These are phyloP conservation scores for Vimba vimba DNA, from an alignment of 2,113 vertebrate species.

Conservation along the genomic window DNA sequence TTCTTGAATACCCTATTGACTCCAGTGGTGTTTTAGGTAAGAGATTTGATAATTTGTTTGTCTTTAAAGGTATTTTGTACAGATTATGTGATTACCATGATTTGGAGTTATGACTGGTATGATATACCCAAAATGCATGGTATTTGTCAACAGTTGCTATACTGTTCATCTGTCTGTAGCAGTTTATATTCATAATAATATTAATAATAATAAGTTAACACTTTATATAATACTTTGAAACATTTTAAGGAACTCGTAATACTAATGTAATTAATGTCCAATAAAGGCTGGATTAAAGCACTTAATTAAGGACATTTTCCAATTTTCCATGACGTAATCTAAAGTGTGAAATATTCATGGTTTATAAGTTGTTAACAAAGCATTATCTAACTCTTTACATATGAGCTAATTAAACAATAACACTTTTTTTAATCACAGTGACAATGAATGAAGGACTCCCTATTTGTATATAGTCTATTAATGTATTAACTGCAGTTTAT, in stretches of 20 bases:
- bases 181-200: too few relatives aligned
- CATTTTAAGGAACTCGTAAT: too few relatives aligned
- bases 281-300: too few relatives aligned
- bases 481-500: too few relatives aligned
- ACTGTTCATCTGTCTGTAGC: too few relatives aligned
- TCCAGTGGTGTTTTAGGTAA: slow-evolving; percentile 98
- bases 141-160: neutral
- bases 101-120: neutral
- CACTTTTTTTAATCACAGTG: too few relatives aligned
- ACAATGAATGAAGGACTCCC: too few relatives aligned
- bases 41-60: slow-evolving; percentile 49
- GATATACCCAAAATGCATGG: neutral
- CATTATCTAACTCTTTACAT: neutral
- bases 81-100: neutral
- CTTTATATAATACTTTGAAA: too few relatives aligned
- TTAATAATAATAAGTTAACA: too few relatives aligned
- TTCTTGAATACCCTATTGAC: slow-evolving; percentile 99
- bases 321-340: neutral
- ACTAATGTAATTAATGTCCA: too few relatives aligned
- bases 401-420: neutral
- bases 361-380: neutral
- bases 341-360: neutral
- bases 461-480: too few relatives aligned
- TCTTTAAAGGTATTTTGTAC: neutral
- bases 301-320: too few relatives aligned